Conservation (phyloP, 2,888 invertebrate genomes). For the Strigamia crassipes region DNA sequence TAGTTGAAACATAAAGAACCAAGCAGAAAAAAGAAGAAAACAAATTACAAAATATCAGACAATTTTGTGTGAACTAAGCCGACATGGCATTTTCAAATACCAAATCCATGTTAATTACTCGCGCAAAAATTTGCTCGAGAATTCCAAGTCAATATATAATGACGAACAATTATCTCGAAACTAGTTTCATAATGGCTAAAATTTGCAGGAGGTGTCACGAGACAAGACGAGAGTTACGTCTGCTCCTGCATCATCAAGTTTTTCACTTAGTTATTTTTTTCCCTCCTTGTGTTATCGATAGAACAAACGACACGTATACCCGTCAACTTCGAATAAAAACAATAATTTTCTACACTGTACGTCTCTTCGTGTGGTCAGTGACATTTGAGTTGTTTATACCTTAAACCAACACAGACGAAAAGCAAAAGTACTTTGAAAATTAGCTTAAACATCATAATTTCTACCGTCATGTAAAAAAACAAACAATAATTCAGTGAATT, state of each 20-base stretch:
- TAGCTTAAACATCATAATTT: not conserved
- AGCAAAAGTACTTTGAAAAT: not conserved
- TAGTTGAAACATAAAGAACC: not conserved
- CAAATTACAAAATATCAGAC: not conserved
- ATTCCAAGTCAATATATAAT: not conserved
- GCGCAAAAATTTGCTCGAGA: not conserved
- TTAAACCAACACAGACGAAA: not conserved
- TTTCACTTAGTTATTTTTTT: not conserved
- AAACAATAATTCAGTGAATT: not conserved
- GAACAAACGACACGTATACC: not conserved
- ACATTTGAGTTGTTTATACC: conserved; percentile 5
- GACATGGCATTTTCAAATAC: not conserved
- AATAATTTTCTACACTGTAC: not conserved
- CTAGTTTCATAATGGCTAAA: not conserved
- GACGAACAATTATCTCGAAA: not conserved
- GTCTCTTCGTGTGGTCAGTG: not conserved
- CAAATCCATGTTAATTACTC: not conserved
- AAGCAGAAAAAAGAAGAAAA: not conserved
- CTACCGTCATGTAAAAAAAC: not conserved
- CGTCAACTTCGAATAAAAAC: not conserved
- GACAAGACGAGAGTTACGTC: not conserved
- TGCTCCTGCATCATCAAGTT: not conserved
- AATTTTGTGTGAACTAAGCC: not conserved
- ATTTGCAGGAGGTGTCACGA: not conserved
- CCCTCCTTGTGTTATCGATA: not conserved